These are phyloP conservation scores for Lepus townsendii DNA, from an alignment of 2,797 vertebrate species.

Conservation along the genomic window DNA sequence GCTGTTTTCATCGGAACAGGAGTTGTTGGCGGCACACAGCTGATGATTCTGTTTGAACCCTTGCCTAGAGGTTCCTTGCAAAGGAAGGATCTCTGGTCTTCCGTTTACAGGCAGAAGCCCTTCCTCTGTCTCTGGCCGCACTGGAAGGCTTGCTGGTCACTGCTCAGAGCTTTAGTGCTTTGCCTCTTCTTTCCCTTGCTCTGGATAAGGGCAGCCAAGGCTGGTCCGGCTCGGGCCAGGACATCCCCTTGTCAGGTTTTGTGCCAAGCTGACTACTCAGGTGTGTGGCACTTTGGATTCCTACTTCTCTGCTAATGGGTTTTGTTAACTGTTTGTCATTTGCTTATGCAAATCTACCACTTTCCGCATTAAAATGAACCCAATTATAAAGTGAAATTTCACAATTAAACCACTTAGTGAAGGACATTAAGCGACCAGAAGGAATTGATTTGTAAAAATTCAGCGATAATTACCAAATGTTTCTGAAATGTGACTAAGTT, in stretches of 20 bases:
- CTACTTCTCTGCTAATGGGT: conserved; percentile 65
- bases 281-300: conserved; percentile 1
- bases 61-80: background rate
- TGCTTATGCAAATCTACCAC: conserved; percentile 76
- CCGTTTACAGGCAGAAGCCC: background rate
- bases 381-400: conserved; percentile 82
- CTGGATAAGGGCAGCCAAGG: background rate
- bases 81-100: conserved; percentile 20
- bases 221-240: background rate
- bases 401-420: conserved; percentile 81
- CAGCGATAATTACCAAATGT: conserved; percentile 66
- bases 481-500: conserved; percentile 76
- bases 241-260: background rate
- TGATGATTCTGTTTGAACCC: background rate
- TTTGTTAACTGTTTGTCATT: conserved; percentile 79
- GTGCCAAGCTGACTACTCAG: background rate
- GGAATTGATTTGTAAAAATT: conserved; percentile 80
- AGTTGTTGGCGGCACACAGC: background rate
- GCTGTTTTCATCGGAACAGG: background rate
- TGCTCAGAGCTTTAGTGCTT: background rate
- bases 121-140: background rate
- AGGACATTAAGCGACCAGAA: conserved; percentile 80
- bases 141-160: background rate
- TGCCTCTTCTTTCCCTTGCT: background rate
- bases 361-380: conserved; percentile 77